Conservation (phyloP, 2,888 invertebrate species). For the Dilophus febrilis region DNA sequence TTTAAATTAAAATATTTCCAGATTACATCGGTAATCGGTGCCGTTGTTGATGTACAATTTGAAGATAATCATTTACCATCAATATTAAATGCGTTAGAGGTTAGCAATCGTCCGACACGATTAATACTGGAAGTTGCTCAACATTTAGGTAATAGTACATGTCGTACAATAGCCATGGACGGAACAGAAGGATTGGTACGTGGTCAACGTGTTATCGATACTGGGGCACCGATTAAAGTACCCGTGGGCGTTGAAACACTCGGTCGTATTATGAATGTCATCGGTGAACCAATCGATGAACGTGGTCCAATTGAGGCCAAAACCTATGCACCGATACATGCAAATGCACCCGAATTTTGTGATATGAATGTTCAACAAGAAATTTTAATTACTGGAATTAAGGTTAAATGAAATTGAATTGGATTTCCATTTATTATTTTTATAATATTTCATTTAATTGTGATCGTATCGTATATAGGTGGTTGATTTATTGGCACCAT, state of each 20-base stretch:
- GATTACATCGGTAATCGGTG: conserved; percentile 53
- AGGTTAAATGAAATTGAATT: conserved; percentile 48
- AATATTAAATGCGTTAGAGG: conserved; percentile 88
- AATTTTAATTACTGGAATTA: conserved; percentile 80
- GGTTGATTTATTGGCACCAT: conserved; percentile 81
- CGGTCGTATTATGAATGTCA: conserved; percentile 87
- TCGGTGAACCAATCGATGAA: conserved; percentile 70
- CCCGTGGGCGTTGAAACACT: conserved; percentile 82
- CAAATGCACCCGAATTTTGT: conserved; percentile 78
- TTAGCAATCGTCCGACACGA: conserved; percentile 59
- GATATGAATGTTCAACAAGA: conserved; percentile 86
- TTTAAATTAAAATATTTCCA: too few relatives aligned
- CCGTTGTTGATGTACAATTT: conserved; percentile 94
- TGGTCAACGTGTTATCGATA: conserved; percentile 64
- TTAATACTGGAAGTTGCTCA: conserved; percentile 76
- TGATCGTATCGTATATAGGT: conserved; percentile 46
- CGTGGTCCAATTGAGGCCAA: conserved; percentile 72
- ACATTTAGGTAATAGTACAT: conserved; percentile 80
- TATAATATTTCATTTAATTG: too few relatives aligned
- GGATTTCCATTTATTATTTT: too few relatives aligned
- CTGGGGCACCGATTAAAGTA: conserved; percentile 74
- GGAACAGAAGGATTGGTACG: conserved; percentile 82
- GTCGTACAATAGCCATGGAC: conserved; percentile 88
- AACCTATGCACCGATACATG: conserved; percentile 67
- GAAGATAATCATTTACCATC: conserved; percentile 54